Evolutionary conservation across 2,888 invertebrate genomes (phyloP), one percentile per base, ranked within the genome.

Genomic region (Iselma pallidipennis): DNA sequence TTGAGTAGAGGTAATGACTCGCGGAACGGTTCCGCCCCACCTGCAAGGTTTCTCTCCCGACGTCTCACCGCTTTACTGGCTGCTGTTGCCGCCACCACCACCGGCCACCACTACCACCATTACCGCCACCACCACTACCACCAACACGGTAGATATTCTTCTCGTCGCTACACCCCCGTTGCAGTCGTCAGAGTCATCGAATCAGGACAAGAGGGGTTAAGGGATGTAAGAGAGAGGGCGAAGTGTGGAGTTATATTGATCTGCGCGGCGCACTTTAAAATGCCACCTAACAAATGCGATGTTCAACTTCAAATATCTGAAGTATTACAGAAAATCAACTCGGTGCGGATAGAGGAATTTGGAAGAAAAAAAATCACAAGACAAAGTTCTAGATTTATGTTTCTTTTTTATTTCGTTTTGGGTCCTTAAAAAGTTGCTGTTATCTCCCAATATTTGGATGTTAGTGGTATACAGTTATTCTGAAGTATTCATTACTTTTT

Each of bases 211-310:
- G 19, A 60, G 66, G 66, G 67, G 63, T 49, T 57, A 59, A 57
- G 68, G 63, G 68, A 61, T 63, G 69, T 61, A 63, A 63, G 59
- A 69, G 66, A 67, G 59, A 69, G 66, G 68, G 59, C 59, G 70
- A 63, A 68, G 67, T 71, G 68, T 67, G 62, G 59, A 54, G 66
- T 70, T 70, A 71, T 75, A 75, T 75, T 74, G 75, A 75, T 75
- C 74, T 74, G 75, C 73, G 74, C 74, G 31, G 72, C 71, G 74
- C 73, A 74, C 69, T 65, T 66, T 37, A 59, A 61, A 63, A 58
- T 58, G 48, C 64, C 57, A 57, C 68, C 63, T 59, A 52, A 56
- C 66, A 63, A 66, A 66, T 62, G 62, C 62, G 66, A 64, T 63
- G 66, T 61, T 65, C 65, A 61, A 66, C 62, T 68, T 65, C 65